Percentiles rank a stretch among this genome's conserved stretches.
These are phyloP conservation scores for Alcedo quadribrachys DNA, from an alignment of 2,797 vertebrate genomes.

Conservation along the genomic window DNA sequence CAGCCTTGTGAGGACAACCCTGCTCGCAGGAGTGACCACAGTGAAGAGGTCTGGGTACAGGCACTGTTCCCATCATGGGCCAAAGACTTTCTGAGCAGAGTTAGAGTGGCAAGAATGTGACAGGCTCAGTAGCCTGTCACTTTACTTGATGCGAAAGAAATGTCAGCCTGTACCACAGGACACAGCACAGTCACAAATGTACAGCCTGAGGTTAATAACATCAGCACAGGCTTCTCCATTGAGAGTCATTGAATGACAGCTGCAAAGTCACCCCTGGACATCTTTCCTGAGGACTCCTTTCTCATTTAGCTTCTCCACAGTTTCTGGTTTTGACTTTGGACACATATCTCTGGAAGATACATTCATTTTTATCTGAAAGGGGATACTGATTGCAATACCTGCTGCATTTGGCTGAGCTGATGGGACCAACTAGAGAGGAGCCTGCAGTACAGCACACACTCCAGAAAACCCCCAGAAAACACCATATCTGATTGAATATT, in stretches of 20 bases:
- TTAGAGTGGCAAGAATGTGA: neutral
- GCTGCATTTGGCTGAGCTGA: neutral
- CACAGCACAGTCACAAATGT: accelerated
- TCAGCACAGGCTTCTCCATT: neutral
- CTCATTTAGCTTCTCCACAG: neutral
- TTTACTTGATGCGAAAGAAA: neutral
- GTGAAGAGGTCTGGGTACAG: neutral
- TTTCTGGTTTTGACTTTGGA: neutral
- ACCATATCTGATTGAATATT: neutral
- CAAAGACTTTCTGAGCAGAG: neutral
- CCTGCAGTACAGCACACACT: neutral
- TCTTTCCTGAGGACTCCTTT: neutral
- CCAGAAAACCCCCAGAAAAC: neutral
- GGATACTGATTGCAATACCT: neutral
- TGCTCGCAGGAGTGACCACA: accelerated
- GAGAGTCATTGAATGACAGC: neutral
- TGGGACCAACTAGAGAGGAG: neutral
- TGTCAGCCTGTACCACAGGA: neutral
- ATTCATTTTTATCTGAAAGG: neutral
- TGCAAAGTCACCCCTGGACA: neutral
- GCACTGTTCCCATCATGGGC: neutral
- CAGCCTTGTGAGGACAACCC: neutral
- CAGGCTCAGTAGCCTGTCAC: neutral
- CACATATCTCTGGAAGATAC: neutral
- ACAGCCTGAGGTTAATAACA: neutral